A percentile compares a stretch with the other conserved stretches of the same genome.
These are phyloP conservation scores for Leptopterna dolabrata DNA, from an alignment of 2,888 invertebrate genomes.

Conservation along the genomic window DNA sequence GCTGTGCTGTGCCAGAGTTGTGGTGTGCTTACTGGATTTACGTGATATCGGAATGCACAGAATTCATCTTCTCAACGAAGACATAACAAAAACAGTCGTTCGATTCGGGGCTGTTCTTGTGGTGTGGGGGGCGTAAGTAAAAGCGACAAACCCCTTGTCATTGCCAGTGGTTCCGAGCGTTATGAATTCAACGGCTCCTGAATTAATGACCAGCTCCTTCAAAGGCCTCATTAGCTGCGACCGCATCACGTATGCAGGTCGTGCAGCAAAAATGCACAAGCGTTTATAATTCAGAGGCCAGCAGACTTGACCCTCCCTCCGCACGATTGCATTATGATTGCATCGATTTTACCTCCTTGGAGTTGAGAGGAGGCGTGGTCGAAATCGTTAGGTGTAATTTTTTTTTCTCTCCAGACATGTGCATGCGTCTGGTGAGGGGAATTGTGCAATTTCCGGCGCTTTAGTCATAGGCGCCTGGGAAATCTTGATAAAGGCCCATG, in stretches of 20 bases:
- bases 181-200: slow-evolving; percentile 8
- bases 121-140: too few species aligned
- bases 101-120: too few species aligned
- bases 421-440: too few species aligned
- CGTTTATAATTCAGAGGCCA: neutral
- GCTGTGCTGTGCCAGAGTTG: too few species aligned
- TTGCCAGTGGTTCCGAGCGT: neutral
- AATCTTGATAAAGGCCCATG: too few species aligned
- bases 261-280: neutral
- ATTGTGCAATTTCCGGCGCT: too few species aligned
- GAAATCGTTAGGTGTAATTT: neutral
- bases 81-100: too few species aligned
- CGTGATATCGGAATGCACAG: too few species aligned
- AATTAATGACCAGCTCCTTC: slow-evolving; percentile 14
- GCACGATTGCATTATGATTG: neutral
- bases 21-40: too few species aligned
- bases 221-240: neutral
- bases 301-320: neutral
- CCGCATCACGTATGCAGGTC: neutral
- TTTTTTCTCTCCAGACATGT: neutral
- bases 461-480: too few species aligned
- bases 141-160: neutral
- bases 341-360: neutral
- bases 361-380: neutral
- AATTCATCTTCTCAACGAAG: too few species aligned